phyloP scores from a whole-genome alignment of 2,888 invertebrate genomes.

The Conistra vaccinii region DNA sequence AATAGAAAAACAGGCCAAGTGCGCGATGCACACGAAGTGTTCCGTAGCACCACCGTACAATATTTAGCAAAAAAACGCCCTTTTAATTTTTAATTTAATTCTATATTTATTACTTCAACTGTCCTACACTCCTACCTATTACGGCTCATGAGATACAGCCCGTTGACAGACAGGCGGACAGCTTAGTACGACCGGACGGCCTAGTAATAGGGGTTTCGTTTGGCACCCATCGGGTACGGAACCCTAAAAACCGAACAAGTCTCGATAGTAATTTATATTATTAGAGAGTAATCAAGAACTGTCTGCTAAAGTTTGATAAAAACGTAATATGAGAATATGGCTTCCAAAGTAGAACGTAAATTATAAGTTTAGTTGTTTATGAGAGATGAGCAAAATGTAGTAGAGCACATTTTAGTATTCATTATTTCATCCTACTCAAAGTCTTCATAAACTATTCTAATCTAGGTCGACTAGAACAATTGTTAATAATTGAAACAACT shows the following conservation, averaged over 20 bases:
- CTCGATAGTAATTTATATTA: neutral
- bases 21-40: too few relatives aligned
- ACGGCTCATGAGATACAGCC: too few relatives aligned
- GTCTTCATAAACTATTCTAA: conserved; percentile 21
- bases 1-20: neutral
- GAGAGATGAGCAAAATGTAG: neutral
- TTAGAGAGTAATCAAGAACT: conserved; percentile 1
- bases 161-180: too few relatives aligned
- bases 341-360: conserved; percentile 6
- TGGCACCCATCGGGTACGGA: too few relatives aligned
- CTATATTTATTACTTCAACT: too few relatives aligned
- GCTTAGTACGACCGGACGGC: too few relatives aligned
- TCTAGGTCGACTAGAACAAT: conserved; percentile 12
- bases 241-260: neutral
- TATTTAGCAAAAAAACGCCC: too few relatives aligned
- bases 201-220: too few relatives aligned
- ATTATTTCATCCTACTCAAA: neutral
- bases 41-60: too few relatives aligned
- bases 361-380: neutral
- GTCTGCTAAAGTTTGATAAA: conserved; percentile 1
- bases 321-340: neutral
- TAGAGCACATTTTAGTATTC: conserved; percentile 2
- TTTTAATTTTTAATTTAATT: too few relatives aligned
- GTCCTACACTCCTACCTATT: too few relatives aligned
- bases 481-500: conserved; percentile 41